Evolutionary conservation across 2,888 invertebrate species (phyloP).

Genomic region (Linnaemya vulpina): DNA sequence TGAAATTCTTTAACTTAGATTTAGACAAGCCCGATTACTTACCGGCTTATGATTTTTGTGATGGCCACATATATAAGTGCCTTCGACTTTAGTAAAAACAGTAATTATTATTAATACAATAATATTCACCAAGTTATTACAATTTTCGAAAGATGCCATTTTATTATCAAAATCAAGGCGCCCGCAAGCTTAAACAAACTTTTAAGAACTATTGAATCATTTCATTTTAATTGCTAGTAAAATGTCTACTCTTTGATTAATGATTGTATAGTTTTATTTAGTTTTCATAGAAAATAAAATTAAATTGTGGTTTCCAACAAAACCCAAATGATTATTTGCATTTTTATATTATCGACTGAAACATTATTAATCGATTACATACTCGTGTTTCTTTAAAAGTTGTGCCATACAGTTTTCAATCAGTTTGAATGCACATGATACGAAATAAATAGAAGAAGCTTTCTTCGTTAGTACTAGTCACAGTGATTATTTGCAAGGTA

Average conservation of each 20-base stretch:
- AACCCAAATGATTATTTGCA: too few relatives aligned
- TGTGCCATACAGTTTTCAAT: not conserved
- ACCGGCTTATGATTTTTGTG: not conserved
- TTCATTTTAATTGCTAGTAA: not conserved
- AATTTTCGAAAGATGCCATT: not conserved
- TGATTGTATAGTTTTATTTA: not conserved
- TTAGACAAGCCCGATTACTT: not conserved
- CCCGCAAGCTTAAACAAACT: not conserved
- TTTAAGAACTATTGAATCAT: not conserved
- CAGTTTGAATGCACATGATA: not conserved
- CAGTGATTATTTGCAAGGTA: too few relatives aligned
- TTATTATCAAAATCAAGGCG: not conserved
- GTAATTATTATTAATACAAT: not conserved
- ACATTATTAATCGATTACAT: slow-evolving; percentile 1
- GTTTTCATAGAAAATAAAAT: not conserved
- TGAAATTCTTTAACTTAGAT: too few relatives aligned
- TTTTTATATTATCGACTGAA: not conserved
- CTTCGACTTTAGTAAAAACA: not conserved
- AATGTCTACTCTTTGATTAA: too few relatives aligned
- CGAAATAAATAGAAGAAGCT: too few relatives aligned
- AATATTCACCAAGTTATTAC: not conserved
- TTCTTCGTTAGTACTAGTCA: too few relatives aligned
- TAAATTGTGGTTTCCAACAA: not conserved
- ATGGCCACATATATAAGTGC: not conserved
- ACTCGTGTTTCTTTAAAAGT: not conserved